Conservation (phyloP, 2,797 vertebrate species). For the Poecilia picta region DNA sequence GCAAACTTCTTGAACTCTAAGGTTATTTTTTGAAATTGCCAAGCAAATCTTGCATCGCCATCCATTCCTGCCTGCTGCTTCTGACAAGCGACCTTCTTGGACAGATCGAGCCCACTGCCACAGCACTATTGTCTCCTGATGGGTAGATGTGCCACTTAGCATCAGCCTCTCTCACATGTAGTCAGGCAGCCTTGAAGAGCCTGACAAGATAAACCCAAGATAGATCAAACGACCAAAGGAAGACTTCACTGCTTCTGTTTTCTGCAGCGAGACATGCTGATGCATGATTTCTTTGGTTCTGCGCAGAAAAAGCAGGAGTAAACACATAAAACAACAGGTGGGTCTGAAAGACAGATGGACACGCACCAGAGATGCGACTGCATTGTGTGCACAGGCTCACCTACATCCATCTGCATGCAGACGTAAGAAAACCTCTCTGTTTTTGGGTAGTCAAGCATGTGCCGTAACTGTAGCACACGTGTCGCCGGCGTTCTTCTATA, state of each 20-base stretch:
- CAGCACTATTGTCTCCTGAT: slow-evolving; percentile 29
- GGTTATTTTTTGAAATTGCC: not conserved
- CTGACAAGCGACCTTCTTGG: not conserved
- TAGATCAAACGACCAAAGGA: slow-evolving; percentile 29
- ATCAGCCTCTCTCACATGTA: slow-evolving; percentile 36
- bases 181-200: slow-evolving; percentile 53
- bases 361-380: slow-evolving; percentile 27
- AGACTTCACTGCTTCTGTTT: slow-evolving; percentile 24
- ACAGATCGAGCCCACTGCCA: slow-evolving; percentile 9
- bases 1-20: not conserved
- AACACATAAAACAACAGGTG: slow-evolving; percentile 43
- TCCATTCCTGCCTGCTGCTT: not conserved
- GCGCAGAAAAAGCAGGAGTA: slow-evolving; percentile 6
- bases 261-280: not conserved
- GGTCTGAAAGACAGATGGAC: slow-evolving; percentile 58
- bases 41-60: not conserved
- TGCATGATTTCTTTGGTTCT: not conserved
- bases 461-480: slow-evolving; percentile 37
- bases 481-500: slow-evolving; percentile 70
- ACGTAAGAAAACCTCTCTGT: slow-evolving; percentile 5
- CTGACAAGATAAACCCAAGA: slow-evolving; percentile 60
- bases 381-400: not conserved
- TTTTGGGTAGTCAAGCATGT: slow-evolving; percentile 45
- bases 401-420: not conserved
- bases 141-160: slow-evolving; percentile 30